These are phyloP conservation scores for Stercorarius parasiticus DNA, from an alignment of 2,113 vertebrate genomes.

Conservation along the genomic window DNA sequence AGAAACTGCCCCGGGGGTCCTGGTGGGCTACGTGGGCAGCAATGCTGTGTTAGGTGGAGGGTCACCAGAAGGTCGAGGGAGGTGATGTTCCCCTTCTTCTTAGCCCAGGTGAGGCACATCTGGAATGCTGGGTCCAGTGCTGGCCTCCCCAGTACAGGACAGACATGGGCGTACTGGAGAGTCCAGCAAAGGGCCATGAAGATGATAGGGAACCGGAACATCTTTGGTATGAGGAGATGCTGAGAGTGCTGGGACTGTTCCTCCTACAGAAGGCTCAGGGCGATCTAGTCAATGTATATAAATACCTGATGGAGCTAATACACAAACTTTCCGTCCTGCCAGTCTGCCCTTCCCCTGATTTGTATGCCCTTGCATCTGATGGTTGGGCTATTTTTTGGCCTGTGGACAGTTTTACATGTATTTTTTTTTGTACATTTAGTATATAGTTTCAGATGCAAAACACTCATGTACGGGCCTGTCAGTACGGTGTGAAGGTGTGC, in stretches of 20 bases:
- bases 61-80: background rate
- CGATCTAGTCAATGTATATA: background rate
- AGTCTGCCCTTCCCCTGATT: background rate
- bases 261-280: background rate
- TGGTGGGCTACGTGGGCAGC: background rate
- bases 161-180: background rate
- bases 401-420: background rate
- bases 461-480: rapidly evolving
- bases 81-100: background rate
- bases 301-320: background rate
- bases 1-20: background rate
- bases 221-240: background rate
- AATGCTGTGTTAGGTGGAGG: background rate
- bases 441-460: background rate
- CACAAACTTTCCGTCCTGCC: constrained; percentile 14
- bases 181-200: background rate
- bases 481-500: background rate
- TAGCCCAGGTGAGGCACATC: background rate
- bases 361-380: background rate
- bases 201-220: background rate
- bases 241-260: background rate
- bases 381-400: background rate
- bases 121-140: background rate
- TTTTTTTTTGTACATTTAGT: background rate
- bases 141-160: background rate